phyloP scores from a whole-genome alignment of 2,797 vertebrate genomes.

The Hippocampus kuda region DNA sequence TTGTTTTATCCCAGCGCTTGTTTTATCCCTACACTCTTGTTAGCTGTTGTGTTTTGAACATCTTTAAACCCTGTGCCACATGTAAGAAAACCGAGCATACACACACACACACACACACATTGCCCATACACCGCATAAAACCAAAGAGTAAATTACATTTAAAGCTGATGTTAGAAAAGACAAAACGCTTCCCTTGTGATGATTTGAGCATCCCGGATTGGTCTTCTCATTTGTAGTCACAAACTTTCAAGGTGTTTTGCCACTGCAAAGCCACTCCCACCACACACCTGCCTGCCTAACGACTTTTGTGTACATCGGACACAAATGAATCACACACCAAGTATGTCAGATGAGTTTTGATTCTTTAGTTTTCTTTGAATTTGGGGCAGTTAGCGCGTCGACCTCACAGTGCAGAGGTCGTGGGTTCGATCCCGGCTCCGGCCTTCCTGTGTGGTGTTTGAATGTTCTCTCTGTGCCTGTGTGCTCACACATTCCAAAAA shows the following conservation, averaged over 20 bases:
- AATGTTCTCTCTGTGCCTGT: too few species aligned
- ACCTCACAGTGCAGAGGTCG: too few species aligned
- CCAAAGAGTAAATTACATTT: background rate
- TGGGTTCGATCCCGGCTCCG: too few species aligned
- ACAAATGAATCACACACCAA: too few species aligned
- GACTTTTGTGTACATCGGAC: too few species aligned
- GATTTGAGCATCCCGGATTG: background rate
- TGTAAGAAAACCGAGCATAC: background rate
- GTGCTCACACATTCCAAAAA: too few species aligned
- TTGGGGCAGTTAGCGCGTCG: background rate
- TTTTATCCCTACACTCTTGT: background rate
- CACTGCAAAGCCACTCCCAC: background rate
- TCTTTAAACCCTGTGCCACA: too few species aligned
- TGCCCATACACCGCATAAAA: background rate
- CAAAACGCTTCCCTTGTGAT: background rate
- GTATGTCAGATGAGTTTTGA: too few species aligned
- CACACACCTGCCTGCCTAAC: background rate
- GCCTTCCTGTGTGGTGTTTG: too few species aligned
- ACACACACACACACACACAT: too few species aligned
- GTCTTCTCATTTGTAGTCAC: too few species aligned
- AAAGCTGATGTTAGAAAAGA: background rate
- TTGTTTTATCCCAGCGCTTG: background rate
- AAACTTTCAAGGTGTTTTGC: too few species aligned
- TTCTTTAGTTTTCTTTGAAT: background rate
- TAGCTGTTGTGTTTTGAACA: background rate